These are phyloP conservation scores for Aphrocallistes beatrix DNA, from an alignment of 37 sponge, comb jelly and placozoan species.

Conservation along the genomic window DNA sequence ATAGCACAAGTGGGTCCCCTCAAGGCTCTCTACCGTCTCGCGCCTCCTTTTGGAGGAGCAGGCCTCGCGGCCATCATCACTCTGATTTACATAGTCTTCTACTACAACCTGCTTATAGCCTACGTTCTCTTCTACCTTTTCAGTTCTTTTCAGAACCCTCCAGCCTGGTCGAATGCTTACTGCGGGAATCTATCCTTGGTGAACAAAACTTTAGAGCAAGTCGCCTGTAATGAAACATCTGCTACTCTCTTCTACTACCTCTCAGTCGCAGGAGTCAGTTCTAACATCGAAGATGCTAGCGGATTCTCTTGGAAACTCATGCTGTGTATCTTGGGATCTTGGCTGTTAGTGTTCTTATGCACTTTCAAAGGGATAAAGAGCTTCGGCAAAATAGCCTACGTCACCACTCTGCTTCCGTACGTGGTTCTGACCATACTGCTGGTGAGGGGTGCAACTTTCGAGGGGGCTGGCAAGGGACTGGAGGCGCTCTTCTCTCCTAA, in stretches of 20 bases:
- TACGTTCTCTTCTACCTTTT: conserved; percentile 79
- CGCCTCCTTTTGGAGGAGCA: conserved; percentile 65
- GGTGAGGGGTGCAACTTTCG: conserved; percentile 87
- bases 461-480: conserved; percentile 82
- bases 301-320: conserved; percentile 77
- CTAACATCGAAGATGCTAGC: conserved; percentile 37
- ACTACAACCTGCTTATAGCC: conserved; percentile 87
- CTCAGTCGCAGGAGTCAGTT: conserved; percentile 24
- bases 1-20: conserved; percentile 41
- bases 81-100: conserved; percentile 48
- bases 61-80: conserved; percentile 57
- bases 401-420: conserved; percentile 84
- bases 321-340: conserved; percentile 57
- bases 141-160: conserved; percentile 65
- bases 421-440: conserved; percentile 70
- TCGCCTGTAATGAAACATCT: not conserved
- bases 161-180: conserved; percentile 62
- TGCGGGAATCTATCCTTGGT: not conserved
- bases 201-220: not conserved
- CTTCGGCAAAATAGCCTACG: conserved; percentile 79
- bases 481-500: conserved; percentile 56
- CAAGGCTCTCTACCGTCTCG: conserved; percentile 45
- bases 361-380: conserved; percentile 80
- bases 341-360: conserved; percentile 76
- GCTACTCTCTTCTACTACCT: not conserved